phyloP scores from a whole-genome alignment of 2,797 vertebrate genomes.

The Pampus argenteus region DNA sequence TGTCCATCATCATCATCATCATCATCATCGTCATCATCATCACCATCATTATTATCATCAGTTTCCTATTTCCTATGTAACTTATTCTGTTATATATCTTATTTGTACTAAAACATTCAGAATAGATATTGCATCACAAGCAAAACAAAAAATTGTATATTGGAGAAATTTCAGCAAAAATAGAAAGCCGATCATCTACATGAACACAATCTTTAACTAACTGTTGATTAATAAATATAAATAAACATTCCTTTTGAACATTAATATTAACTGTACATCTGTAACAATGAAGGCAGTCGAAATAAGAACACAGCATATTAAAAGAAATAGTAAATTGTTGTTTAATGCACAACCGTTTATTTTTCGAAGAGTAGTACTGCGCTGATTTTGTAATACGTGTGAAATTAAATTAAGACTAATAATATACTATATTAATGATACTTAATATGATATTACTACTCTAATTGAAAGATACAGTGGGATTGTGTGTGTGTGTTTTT shows the following conservation, averaged over 20 bases:
- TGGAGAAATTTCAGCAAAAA: neutral
- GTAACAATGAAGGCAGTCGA: neutral
- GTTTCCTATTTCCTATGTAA: neutral
- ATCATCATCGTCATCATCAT: constrained; percentile 2
- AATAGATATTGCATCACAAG: neutral
- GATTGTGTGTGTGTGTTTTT: neutral
- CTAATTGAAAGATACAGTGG: neutral
- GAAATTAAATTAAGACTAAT: neutral
- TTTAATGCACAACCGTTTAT: neutral
- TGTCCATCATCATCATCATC: constrained; percentile 13
- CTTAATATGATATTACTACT: neutral
- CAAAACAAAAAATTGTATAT: neutral
- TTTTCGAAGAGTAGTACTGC: neutral
- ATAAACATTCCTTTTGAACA: neutral
- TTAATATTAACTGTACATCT: neutral
- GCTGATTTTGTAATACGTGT: constrained; percentile 1
- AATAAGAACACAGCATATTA: neutral
- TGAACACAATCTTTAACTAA: neutral
- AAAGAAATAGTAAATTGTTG: neutral
- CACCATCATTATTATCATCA: neutral
- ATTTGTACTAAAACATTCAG: neutral
- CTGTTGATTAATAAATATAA: neutral
- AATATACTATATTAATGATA: neutral
- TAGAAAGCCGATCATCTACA: neutral
- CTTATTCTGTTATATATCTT: neutral